These are phyloP conservation scores for Takifugu rubripes DNA, from an alignment of 2,797 vertebrate species.

Conservation along the genomic window DNA sequence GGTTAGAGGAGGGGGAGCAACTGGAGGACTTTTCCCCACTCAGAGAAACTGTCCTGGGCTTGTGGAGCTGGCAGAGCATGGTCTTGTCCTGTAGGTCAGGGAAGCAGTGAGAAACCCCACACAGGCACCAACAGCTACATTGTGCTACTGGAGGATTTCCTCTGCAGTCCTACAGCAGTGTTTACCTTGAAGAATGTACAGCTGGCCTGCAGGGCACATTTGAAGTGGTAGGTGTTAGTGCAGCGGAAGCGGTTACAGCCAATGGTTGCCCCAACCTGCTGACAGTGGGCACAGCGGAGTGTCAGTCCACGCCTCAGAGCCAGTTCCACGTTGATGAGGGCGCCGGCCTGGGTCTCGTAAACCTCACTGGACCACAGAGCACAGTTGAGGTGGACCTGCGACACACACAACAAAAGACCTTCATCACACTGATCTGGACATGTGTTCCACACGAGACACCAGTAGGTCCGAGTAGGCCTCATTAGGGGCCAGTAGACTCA, in stretches of 20 bases:
- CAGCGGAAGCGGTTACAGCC: constrained; percentile 84
- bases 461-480: background rate
- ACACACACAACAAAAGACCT: background rate
- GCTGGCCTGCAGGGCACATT: constrained; percentile 91
- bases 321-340: constrained; percentile 94
- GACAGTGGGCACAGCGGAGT: constrained; percentile 90
- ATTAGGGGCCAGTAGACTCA: constrained; percentile 50
- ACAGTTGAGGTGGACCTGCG: constrained; percentile 88
- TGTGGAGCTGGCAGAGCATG: constrained; percentile 95
- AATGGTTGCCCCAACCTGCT: constrained; percentile 89
- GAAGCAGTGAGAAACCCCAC: background rate
- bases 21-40: constrained; percentile 50
- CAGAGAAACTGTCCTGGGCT: constrained; percentile 73
- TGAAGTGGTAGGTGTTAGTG: constrained; percentile 95
- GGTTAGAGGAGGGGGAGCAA: constrained; percentile 13
- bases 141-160: too few relatives aligned
- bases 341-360: constrained; percentile 97
- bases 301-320: constrained; percentile 87
- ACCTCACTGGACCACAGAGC: constrained; percentile 98
- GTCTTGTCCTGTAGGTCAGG: constrained; percentile 86
- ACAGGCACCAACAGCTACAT: background rate
- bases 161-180: background rate
- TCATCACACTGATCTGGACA: too few relatives aligned
- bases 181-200: constrained; percentile 95
- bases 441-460: constrained; percentile 34